These are phyloP conservation scores for Prenolepis imparis DNA, from an alignment of 2,888 invertebrate genomes.

Conservation along the genomic window DNA sequence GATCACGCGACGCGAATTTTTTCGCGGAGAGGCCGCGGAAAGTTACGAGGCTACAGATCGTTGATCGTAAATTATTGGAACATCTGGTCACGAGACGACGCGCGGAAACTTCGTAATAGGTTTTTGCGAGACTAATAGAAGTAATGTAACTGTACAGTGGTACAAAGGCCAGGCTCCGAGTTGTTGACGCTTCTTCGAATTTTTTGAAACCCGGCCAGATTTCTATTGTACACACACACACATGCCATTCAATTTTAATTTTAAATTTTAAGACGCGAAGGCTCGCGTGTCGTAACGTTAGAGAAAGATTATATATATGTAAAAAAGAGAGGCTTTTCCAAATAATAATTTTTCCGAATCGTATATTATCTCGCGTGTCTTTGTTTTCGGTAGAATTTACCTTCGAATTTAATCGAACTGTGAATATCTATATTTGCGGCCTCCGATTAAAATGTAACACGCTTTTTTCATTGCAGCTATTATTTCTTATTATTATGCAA, in stretches of 20 bases:
- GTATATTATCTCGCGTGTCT: background rate
- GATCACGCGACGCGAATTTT: background rate
- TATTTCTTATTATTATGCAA: background rate
- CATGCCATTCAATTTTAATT: constrained; percentile 65
- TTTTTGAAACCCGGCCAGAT: constrained; percentile 70
- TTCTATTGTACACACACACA: constrained; percentile 34
- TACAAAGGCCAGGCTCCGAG: background rate
- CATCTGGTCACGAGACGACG: constrained; percentile 5
- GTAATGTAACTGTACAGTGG: background rate
- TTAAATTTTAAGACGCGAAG: constrained; percentile 61
- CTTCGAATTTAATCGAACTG: background rate
- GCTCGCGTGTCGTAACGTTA: constrained; percentile 62
- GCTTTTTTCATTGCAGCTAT: background rate
- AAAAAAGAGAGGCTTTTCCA: background rate
- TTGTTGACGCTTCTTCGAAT: constrained; percentile 43
- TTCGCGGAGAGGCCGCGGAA: background rate
- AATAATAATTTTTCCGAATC: background rate
- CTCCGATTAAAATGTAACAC: background rate
- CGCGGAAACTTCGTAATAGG: background rate
- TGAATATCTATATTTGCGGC: background rate
- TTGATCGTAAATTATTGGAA: constrained; percentile 23
- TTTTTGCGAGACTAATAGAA: constrained; percentile 5
- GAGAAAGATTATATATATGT: background rate
- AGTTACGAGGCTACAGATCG: background rate
- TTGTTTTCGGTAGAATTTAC: background rate